Conservation (phyloP, 1,140 invertebrate genomes). For the Pomacea maculata region DNA sequence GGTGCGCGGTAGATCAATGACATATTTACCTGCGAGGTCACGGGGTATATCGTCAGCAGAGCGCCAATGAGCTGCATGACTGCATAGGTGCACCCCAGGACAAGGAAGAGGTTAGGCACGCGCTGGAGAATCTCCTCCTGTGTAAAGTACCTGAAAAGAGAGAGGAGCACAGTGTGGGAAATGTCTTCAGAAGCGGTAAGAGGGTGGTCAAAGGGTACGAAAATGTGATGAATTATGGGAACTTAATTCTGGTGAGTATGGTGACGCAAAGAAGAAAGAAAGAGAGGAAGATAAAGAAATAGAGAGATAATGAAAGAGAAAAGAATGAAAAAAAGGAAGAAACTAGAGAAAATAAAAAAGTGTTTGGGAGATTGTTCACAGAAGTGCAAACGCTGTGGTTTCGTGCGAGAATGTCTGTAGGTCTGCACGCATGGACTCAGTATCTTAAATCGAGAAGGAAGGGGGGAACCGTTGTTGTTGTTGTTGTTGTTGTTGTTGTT, state of each 20-base stretch:
- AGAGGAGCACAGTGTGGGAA: background rate
- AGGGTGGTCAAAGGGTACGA: background rate
- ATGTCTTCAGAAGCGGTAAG: too few relatives aligned
- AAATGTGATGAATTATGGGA: background rate
- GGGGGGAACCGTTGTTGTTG: too few relatives aligned
- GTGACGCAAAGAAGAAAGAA: too few relatives aligned
- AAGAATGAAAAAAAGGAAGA: background rate
- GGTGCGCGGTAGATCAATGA: too few relatives aligned
- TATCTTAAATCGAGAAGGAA: too few relatives aligned
- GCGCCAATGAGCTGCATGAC: conserved; percentile 52
- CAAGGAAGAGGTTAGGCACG: conserved; percentile 59
- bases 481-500: too few relatives aligned
- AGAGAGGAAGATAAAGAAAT: conserved; percentile 9
- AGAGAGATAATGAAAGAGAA: background rate
- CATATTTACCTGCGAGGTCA: background rate
- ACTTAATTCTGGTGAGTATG: too few relatives aligned
- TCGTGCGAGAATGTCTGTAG: too few relatives aligned
- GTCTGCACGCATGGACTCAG: too few relatives aligned
- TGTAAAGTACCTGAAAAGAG: conserved; percentile 53
- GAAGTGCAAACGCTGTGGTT: too few relatives aligned
- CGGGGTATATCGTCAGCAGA: conserved; percentile 29
- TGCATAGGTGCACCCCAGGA: conserved; percentile 53
- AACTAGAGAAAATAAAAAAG: background rate
- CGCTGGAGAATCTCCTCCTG: conserved; percentile 48
- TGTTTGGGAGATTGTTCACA: too few relatives aligned